Base-by-base conservation (phyloP, 2,113 vertebrate species). In the Nyctereutes procyonoides region DNA sequence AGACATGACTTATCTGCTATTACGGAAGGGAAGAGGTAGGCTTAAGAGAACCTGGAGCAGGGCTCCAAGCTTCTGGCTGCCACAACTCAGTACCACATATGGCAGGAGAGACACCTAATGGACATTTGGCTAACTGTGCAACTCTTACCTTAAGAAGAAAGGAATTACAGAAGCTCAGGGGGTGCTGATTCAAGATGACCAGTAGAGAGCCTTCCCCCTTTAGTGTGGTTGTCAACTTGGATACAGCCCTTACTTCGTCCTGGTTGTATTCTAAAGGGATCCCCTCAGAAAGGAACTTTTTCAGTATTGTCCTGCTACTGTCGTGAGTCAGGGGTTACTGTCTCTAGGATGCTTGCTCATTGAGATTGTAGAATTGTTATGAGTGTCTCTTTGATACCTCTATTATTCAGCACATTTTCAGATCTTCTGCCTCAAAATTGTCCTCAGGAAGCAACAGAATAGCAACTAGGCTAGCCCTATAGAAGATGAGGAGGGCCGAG, bases 61-160 rank as follows among this genome's bases (percentile, higher is more conserved):
- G 26, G 67, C 76, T 67, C 94, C 30, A 43, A 3, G 35, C 22
- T 88, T 48, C 32, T 58, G 14, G 30, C 5, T 35, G 62, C n/a
- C 13, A 30, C 51, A 83, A 35, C 56, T 63, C 19, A 19, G 56
- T 10, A 20, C 4, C 30, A 71, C 7, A 20, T 93, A 53, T 60
- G 56, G 77, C 82, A 48, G 55, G 56, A 69, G 87, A 93, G 95
- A 97, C 82, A 90, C 58, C 74, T 80, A 94, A 80, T 51, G 82
- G 85, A 28, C 83, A 14, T n/a, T 74, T 71, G 53, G 86, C 16
- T 96, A 91, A 95, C 67, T 35, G 48, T 90, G 60, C 30, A 77
- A 58, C 58, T 35, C 60, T n/a, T 19, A 43, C 12, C 43, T 60
- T 32, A 28, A 2, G 38, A 65, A 55, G 81, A 53, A 85, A 93